Evolutionary conservation across 2,113 vertebrate genomes (phyloP).

Genomic region (Upupa epops): DNA sequence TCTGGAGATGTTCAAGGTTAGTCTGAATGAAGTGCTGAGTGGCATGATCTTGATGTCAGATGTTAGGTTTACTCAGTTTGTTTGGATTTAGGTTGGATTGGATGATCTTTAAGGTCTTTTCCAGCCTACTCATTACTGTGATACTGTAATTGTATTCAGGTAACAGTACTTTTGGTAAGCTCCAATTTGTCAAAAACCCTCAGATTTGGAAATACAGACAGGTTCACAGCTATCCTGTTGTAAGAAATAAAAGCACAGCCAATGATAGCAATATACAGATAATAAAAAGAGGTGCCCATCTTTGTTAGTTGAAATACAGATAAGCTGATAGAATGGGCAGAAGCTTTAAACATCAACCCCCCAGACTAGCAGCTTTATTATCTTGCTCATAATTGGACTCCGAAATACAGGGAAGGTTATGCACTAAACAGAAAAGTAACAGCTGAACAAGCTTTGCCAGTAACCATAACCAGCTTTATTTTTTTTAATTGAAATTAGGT

Average conservation of each 20-base stretch:
- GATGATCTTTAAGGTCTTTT: too few relatives aligned
- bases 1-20: too few relatives aligned
- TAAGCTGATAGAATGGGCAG: neutral
- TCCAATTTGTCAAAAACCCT: too few relatives aligned
- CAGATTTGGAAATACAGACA: too few relatives aligned
- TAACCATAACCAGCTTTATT: neutral
- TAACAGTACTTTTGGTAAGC: too few relatives aligned
- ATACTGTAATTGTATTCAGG: too few relatives aligned
- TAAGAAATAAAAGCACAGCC: conserved; percentile 6
- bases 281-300: neutral
- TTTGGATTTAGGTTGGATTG: too few relatives aligned
- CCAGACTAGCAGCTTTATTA: neutral
- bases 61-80: too few relatives aligned
- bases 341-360: neutral
- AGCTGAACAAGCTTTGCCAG: neutral
- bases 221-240: too few relatives aligned
- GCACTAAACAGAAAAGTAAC: neutral
- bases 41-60: too few relatives aligned
- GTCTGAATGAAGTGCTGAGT: too few relatives aligned
- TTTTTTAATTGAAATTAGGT: neutral
- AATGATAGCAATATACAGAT: neutral
- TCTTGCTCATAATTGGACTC: neutral
- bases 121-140: too few relatives aligned
- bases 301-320: neutral
- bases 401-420: neutral